Evolutionary conservation across 2,113 vertebrate genomes (phyloP).

Genomic region (Hydropotes inermis): DNA sequence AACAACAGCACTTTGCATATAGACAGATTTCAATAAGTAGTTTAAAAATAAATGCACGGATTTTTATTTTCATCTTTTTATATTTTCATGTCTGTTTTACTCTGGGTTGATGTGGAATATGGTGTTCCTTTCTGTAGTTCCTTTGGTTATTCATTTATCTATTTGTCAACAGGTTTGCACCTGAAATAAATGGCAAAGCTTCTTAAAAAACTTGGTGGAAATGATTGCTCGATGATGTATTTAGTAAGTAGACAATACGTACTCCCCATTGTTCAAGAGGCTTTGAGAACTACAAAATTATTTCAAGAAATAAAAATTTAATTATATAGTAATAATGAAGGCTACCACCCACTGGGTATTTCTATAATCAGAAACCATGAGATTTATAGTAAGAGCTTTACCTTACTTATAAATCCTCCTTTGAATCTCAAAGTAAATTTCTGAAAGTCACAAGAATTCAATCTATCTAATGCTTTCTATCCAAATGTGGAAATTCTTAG

Average conservation of each 20-base stretch:
- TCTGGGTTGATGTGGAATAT: not conserved
- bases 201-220: not conserved
- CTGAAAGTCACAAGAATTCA: not conserved
- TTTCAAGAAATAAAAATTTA: not conserved
- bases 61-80: not conserved
- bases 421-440: not conserved
- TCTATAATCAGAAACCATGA: not conserved
- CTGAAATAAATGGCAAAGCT: not conserved
- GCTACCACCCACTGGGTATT: not conserved
- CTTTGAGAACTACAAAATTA: not conserved
- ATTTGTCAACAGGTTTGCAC: not conserved
- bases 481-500: not conserved
- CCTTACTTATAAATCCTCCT: not conserved
- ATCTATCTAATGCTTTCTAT: not conserved
- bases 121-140: not conserved
- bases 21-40: not conserved
- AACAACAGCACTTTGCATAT: not conserved
- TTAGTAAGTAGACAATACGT: not conserved
- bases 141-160: not conserved
- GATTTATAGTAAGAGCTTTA: not conserved
- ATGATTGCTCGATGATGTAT: not conserved
- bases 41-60: not conserved
- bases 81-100: not conserved
- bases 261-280: not conserved
- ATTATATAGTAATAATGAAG: not conserved